These are phyloP conservation scores for Cichlasoma orientale DNA, from an alignment of 2,797 vertebrate genomes.

Conservation along the genomic window DNA sequence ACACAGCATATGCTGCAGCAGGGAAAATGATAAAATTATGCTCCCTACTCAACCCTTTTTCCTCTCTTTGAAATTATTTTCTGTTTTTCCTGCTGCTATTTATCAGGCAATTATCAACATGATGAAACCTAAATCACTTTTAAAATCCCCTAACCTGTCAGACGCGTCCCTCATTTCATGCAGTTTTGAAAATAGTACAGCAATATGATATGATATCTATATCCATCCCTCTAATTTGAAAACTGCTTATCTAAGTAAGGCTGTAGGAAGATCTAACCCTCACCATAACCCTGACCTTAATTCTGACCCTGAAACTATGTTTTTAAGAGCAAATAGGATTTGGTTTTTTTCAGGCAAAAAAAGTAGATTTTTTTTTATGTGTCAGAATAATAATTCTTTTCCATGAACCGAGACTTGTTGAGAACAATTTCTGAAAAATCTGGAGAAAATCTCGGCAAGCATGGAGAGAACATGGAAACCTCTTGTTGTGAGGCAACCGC, in stretches of 20 bases:
- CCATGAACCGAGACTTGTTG: too few species aligned
- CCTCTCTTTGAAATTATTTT: background rate
- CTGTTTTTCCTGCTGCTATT: background rate
- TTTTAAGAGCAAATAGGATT: too few species aligned
- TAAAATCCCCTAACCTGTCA: background rate
- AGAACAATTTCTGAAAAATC: too few species aligned
- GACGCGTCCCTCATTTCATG: background rate
- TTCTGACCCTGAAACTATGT: background rate
- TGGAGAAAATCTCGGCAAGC: too few species aligned
- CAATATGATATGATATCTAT: background rate
- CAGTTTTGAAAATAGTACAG: background rate
- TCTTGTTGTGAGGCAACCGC: too few species aligned
- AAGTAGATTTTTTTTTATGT: too few species aligned
- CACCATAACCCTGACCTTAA: background rate
- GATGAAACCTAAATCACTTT: background rate
- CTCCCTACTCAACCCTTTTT: background rate
- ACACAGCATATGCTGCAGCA: background rate
- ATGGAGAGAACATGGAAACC: too few species aligned
- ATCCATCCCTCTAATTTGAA: background rate
- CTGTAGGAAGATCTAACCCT: background rate
- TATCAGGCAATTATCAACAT: background rate
- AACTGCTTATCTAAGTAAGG: too few species aligned
- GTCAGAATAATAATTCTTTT: too few species aligned
- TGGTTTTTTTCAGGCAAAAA: too few species aligned
- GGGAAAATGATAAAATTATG: constrained; percentile 6